These are phyloP conservation scores for Actinemys pallida DNA, from an alignment of 2,113 vertebrate species.

Conservation along the genomic window DNA sequence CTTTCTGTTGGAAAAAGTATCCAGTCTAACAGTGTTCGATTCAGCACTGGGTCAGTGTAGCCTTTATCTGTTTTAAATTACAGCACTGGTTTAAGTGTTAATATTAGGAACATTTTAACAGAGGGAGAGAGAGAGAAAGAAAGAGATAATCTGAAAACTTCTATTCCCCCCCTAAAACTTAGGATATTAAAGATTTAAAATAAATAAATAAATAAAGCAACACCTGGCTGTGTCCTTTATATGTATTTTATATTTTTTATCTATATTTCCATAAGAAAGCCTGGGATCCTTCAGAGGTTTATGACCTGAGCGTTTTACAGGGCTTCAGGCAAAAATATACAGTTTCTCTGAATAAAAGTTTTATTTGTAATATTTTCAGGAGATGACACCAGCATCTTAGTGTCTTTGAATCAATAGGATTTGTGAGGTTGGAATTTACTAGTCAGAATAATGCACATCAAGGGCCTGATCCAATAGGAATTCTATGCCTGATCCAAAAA, in stretches of 20 bases:
- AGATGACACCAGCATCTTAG: not conserved
- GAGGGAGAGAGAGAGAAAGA: not conserved
- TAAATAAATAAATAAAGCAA: not conserved
- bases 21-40: not conserved
- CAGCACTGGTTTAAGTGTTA: not conserved
- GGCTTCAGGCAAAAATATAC: not conserved
- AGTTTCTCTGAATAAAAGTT: not conserved
- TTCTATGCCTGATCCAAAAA: not conserved
- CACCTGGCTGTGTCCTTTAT: not conserved
- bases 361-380: not conserved
- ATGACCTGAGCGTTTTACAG: not conserved
- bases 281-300: not conserved
- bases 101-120: not conserved
- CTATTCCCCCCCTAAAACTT: not conserved
- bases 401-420: not conserved
- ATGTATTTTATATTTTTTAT: not conserved
- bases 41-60: not conserved
- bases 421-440: not conserved
- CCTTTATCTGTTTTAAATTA: slow-evolving; percentile 2
- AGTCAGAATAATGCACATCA: not conserved
- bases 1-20: not conserved
- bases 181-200: not conserved
- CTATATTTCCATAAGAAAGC: not conserved
- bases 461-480: not conserved
- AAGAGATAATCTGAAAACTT: not conserved